Conservation (phyloP, 37 sponge, comb jelly and placozoan species). For the Ianthella basta region DNA sequence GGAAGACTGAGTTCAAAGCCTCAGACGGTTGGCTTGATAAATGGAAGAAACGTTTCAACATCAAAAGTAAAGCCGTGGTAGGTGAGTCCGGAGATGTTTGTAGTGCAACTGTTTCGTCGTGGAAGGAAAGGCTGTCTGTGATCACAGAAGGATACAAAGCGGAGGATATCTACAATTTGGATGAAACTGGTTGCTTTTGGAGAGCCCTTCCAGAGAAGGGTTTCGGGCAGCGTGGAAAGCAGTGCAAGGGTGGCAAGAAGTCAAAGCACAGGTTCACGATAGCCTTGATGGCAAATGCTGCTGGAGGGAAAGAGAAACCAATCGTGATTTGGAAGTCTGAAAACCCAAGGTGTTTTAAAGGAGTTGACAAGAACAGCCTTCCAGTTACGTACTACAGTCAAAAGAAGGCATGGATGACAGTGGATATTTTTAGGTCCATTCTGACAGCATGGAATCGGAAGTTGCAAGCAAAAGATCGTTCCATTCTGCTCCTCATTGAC, state of each 20-base stretch:
- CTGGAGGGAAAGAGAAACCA: conserved; percentile 43
- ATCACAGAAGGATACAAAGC: background rate
- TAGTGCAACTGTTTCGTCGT: background rate
- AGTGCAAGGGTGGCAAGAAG: conserved; percentile 69
- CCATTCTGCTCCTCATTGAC: conserved; percentile 60
- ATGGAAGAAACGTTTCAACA: conserved; percentile 22
- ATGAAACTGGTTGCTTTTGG: conserved; percentile 49
- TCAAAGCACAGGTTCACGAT: conserved; percentile 67
- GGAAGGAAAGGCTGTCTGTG: conserved; percentile 17
- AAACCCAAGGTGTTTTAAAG: conserved; percentile 40
- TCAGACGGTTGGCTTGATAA: background rate
- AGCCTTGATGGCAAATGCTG: conserved; percentile 68
- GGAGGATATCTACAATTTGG: conserved; percentile 13
- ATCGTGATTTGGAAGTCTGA: conserved; percentile 52
- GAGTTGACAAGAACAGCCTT: conserved; percentile 27
- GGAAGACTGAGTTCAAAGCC: conserved; percentile 52
- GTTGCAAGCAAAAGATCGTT: conserved; percentile 24
- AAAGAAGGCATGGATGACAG: conserved; percentile 41
- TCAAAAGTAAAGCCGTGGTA: conserved; percentile 33
- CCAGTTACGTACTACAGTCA: conserved; percentile 46
- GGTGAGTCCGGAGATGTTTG: conserved; percentile 48
- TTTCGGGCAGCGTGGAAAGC: conserved; percentile 52
- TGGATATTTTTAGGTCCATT: conserved; percentile 35
- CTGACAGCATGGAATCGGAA: conserved; percentile 35
- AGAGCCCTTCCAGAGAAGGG: conserved; percentile 68